Conservation (phyloP, 1,140 invertebrate species). For the Eulimnadia texana region DNA sequence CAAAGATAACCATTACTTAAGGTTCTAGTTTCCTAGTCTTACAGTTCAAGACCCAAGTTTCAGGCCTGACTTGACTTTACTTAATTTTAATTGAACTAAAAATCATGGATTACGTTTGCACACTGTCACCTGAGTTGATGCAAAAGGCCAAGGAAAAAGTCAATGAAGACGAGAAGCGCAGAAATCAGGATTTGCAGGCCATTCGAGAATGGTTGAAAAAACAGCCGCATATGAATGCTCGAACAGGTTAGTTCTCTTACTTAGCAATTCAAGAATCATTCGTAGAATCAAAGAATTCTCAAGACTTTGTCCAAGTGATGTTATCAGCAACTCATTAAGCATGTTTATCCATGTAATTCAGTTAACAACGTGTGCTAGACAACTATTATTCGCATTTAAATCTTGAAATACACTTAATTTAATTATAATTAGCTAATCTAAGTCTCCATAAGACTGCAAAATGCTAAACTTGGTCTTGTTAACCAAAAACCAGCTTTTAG, state of each 20-base stretch:
- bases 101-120: background rate
- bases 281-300: background rate
- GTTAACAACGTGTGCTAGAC: background rate
- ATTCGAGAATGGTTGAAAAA: slow-evolving; percentile 24
- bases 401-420: too few relatives aligned
- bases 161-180: slow-evolving; percentile 21
- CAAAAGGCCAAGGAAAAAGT: slow-evolving; percentile 22
- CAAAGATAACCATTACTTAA: too few relatives aligned
- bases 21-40: too few relatives aligned
- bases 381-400: background rate
- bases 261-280: background rate
- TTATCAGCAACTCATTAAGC: background rate
- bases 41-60: too few relatives aligned
- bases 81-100: too few relatives aligned
- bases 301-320: background rate
- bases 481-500: too few relatives aligned
- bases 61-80: too few relatives aligned
- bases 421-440: too few relatives aligned
- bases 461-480: too few relatives aligned
- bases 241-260: slow-evolving; percentile 13
- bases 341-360: background rate
- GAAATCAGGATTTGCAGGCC: slow-evolving; percentile 20
- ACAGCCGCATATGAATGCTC: slow-evolving; percentile 22
- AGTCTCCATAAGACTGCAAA: too few relatives aligned
- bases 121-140: slow-evolving; percentile 15